Evolutionary conservation across 2,113 vertebrate genomes (phyloP), one percentile per base, ranked within the genome.

Genomic region (Dipodomys ordii): DNA sequence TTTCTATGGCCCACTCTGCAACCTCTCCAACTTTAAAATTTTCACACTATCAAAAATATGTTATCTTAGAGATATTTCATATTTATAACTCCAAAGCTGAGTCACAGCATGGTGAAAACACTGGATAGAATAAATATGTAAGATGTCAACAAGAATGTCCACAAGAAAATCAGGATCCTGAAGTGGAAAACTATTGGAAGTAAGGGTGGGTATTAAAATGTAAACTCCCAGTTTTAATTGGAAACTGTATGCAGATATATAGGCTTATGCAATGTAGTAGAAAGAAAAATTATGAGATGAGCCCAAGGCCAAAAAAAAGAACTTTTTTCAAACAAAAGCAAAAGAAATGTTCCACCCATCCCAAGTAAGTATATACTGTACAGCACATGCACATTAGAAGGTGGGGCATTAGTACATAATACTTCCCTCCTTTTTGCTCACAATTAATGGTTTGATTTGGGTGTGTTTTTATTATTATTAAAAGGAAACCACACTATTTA

Each of bases 211-310:
- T 60, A 90, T 83, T 94, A 79, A 94, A 96, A 96, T 86, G 71
- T 57, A 80, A 87, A 90, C 11, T 92, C 46, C 71, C n/a, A 79
- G 62, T 77, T 74, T 76, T 92, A 88, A 91, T 76, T 15, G 65
- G n/a, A 60, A 88, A 87, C 10, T 53, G n/a, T 90, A 67, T 90
- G 62, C 73, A 94, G n/a, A 83, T 71, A 39, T 80, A 68, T 86
- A 10, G 88, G 22, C 53, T 91, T 85, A 88, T 32, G 67, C 57
- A 94, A 44, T 83, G n/a, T 92, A 93, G 88, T 90, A 18, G 49
- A 93, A 94, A 93, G n/a, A 86, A 35, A 94, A 81, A 27, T 87
- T 83, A 88, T 92, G 74, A 92, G 49, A 93, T 94, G 62, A 96
- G 46, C 44, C 84, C 13, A 76, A 95, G 88, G 79, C 53, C 76